A percentile compares a stretch with the other conserved stretches of the same genome.
Evolutionary conservation across 2,113 vertebrate genomes (phyloP).

Genomic region (Apistogramma diplotaenia): DNA sequence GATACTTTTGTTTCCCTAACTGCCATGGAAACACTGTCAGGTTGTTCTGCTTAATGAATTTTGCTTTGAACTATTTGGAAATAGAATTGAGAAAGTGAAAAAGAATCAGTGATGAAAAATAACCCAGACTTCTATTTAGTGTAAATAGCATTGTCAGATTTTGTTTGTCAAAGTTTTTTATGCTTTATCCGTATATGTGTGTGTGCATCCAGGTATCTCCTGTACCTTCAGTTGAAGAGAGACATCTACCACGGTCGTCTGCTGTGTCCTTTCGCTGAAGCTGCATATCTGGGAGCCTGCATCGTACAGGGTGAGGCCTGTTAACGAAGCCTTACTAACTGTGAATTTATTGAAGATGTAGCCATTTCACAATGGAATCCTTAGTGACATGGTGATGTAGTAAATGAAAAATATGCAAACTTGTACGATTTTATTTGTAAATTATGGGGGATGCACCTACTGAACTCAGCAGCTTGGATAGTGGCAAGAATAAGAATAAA

Average conservation of each 20-base stretch:
- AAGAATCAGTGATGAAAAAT: background rate
- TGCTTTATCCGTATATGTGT: background rate
- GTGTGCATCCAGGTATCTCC: constrained; percentile 85
- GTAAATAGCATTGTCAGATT: background rate
- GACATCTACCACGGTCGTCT: constrained; percentile 97
- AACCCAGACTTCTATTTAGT: too few relatives aligned
- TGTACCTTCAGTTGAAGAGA: constrained; percentile 96
- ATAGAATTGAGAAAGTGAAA: background rate
- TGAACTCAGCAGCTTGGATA: background rate
- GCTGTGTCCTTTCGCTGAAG: constrained; percentile 93
- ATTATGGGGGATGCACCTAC: background rate
- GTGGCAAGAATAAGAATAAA: background rate
- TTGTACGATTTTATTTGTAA: background rate
- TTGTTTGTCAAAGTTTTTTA: background rate
- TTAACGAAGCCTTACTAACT: background rate
- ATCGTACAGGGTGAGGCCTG: constrained; percentile 88
- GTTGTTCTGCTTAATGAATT: background rate
- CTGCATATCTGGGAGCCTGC: constrained; percentile 93
- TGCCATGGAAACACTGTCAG: constrained; percentile 16
- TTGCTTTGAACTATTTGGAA: background rate
- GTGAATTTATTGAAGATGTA: background rate
- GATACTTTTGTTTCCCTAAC: constrained; percentile 7
- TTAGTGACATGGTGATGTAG: background rate
- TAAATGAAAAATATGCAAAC: background rate
- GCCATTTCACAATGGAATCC: background rate